Base-by-base conservation (phyloP, 2,113 vertebrate species). In the Vulpes ferrilata region DNA sequence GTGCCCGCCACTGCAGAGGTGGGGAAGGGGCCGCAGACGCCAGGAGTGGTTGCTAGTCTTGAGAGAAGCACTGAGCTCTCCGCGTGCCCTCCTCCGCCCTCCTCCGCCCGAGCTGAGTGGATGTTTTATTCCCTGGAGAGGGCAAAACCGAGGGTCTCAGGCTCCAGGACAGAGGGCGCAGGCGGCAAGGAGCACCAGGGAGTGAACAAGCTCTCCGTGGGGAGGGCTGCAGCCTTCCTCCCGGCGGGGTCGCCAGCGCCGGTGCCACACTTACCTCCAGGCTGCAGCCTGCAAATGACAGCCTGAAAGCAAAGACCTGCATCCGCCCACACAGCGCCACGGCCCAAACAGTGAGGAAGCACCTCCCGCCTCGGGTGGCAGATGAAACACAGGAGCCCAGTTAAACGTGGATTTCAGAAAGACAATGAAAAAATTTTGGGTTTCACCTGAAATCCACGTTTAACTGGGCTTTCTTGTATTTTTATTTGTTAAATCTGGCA, bases 291-390 rank as follows among this genome's bases (percentile, higher is more conserved):
- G 16, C 3, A 43, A 7, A 38, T 17, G 2, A 5, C 19, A 48
- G 62, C 30, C 64, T 23, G 48, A 15, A 4, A 53, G 7, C 20
- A 35, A 25, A 32, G 30, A n/a, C 20, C 84, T 10, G 32, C 10
- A 25, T 25, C 16, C 8, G 22, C 13, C 8, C 1, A 51, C 32
- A 35, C 64, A 27, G 74, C 0, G 43, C 43, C 43, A 3, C 11
- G 9, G 35, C 7, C 6, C 27, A 4, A 27, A 8, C 7, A 3
- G 9, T 3, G 0, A 7, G 10, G 25, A 35, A 25, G 12, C 48
- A 71, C 85, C 65, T 23, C 27, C 51, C n/a, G 3, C 51, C 32
- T 13, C 0, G 5, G 38, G 48, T 1, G 25, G 20, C 64, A 38
- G 12, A 13, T 9, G 13, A 82, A 35, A 59, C 19, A 81, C 55